Base-by-base conservation (phyloP, 2,888 invertebrate species). In the Drosophila pseudotalamancana region DNA sequence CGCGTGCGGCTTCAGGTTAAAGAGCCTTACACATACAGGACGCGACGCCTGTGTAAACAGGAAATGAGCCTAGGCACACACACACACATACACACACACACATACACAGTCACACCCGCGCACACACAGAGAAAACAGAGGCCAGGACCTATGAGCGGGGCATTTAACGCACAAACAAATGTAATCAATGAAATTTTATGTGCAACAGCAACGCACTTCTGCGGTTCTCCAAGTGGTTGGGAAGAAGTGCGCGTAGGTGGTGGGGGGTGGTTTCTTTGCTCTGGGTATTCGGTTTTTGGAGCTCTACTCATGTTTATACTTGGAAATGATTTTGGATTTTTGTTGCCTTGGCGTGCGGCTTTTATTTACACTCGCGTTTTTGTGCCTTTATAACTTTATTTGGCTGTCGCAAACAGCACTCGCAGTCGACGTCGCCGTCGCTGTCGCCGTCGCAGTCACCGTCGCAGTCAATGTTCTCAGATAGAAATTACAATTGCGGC, bases 161-260 rank as follows among this genome's bases (percentile, higher is more conserved):
- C 86, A 85, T 78, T 78, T 78, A 78, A 65, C 84, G 77, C 87
- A 76, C 87, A 78, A 84, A 87, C 88, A 88, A 88, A 84, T 87
- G 84, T 88, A 84, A 84, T 84, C 83, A 84, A 84, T 84, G 83
- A 88, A 88, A 87, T 84, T 84, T 84, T 81, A 84, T 88, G 83
- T 84, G 87, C 81, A 82, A 72, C 88, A 78, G 83, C 79, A 86
- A 86, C 80, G 88, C 85, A 83, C 69, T 66, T 55, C 49, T 27
- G 68, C 9, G 55, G 54, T 45, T 49, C 56, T 23, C 32, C 43
- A 43, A 29, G 25, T 43, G 43, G 19, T 4, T 32, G 45, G 4
- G 23, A 2, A 19, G 23, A 0, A 19, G 14, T 5, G 6, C 19
- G 14, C 6, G 8, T 4, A 6, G 16, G 11, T 2, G 6, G 9